Evolutionary conservation across 1,140 invertebrate genomes (phyloP), one percentile per base, ranked within the genome.

Genomic region (Neuroterus valhalla): DNA sequence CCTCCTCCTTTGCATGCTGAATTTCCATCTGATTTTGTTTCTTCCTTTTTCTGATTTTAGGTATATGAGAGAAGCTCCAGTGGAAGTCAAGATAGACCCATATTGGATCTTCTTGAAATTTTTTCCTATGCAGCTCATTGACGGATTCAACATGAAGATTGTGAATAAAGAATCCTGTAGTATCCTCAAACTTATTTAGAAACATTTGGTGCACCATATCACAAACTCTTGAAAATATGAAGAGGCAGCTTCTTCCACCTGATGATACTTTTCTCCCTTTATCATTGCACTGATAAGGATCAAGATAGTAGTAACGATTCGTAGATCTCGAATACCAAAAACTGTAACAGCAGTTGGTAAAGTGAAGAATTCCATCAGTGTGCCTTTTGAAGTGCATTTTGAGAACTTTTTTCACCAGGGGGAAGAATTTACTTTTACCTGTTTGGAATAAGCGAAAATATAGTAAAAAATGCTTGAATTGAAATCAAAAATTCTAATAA

Each of bases 11-110:
- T 26, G 2, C 12, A 1, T 19, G 42, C 1, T 67, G 23, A 45
- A 50, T n/a, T 38, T 71, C 10, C 14, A 23, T 81, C 76, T 12
- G 0, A 2, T 67, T 73, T 23, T 0, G 21, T 23, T 80, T 76
- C 21, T 66, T 75, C n/a, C 72, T 84, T 67, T 81, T 77, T 2
- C 23, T 23, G 23, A 4, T 10, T 67, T 68, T 38, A 11, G 1
- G 21, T 14, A 17, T 12, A 15, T 43, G 21, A 1, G 45, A 52
- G 8, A 85, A 86, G 48, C 86, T 87, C 89, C 89, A 90, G 2
- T 89, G 87, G 48, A 84, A 89, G 50, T 90, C 89, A 4, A 90
- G 23, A 62, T 90, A 90, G 0, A 84, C 73, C 89, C 89, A 90
- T 72, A 90, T 86, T 0, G 88, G 84, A 73, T 90, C 89, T 46